Evolutionary conservation across 2,888 invertebrate species (phyloP).

Genomic region (Gastracanthus pulcherrimus): DNA sequence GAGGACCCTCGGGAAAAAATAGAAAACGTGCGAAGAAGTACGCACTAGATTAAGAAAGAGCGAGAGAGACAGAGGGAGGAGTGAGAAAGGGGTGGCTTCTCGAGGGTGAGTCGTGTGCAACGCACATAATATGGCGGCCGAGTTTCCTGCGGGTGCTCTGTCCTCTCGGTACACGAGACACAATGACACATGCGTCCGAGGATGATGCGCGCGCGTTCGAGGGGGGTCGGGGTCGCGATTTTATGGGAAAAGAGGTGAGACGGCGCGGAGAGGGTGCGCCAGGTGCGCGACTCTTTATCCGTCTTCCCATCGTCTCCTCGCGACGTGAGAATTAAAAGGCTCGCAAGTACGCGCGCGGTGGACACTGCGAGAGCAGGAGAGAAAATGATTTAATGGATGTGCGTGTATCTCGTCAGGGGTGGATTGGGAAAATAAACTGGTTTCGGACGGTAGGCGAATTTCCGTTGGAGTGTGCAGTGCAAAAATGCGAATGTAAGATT

Average conservation of each 20-base stretch:
- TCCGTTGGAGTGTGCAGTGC: background rate
- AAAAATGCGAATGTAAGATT: too few species aligned
- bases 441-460: background rate
- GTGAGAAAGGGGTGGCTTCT: conserved; percentile 36
- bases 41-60: background rate
- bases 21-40: background rate
- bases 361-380: too few species aligned
- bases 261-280: background rate
- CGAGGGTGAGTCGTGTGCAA: too few species aligned
- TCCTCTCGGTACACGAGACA: background rate
- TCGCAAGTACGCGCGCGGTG: background rate
- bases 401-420: too few species aligned
- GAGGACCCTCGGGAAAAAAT: background rate
- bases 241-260: conserved; percentile 25
- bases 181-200: conserved; percentile 23
- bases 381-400: conserved; percentile 39
- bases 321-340: conserved; percentile 48
- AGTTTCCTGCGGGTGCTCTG: background rate
- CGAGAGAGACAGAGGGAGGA: background rate
- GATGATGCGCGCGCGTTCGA: background rate
- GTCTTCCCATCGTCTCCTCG: conserved; percentile 17
- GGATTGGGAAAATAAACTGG: conserved; percentile 21
- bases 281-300: background rate
- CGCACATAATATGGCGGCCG: too few species aligned
- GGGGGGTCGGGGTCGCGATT: conserved; percentile 13